These are phyloP conservation scores for Glaucidium brasilianum DNA, from an alignment of 2,113 vertebrate species.

Conservation along the genomic window DNA sequence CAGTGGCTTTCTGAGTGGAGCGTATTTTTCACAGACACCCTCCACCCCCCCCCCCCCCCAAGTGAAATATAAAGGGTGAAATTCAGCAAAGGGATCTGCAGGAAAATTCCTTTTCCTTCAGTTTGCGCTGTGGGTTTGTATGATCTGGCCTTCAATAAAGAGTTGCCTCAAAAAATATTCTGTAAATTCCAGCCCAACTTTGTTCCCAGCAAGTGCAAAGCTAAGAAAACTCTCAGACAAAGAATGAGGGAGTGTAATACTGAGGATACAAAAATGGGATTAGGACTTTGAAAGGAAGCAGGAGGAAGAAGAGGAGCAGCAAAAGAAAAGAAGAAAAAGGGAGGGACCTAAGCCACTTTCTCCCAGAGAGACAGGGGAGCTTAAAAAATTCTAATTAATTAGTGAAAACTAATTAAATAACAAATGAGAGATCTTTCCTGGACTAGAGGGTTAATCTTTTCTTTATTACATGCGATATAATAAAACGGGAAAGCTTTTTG, in stretches of 20 bases:
- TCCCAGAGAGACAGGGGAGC: conserved; percentile 26
- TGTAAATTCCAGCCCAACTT: not conserved
- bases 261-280: conserved; percentile 55
- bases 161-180: not conserved
- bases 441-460: conserved; percentile 56
- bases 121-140: not conserved
- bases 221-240: conserved; percentile 29
- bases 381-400: conserved; percentile 65
- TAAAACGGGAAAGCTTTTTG: not conserved
- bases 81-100: not conserved
- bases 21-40: not conserved
- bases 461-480: conserved; percentile 38
- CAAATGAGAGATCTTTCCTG: conserved; percentile 3
- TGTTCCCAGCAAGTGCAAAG: conserved; percentile 32
- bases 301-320: conserved; percentile 26
- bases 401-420: conserved; percentile 65
- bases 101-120: not conserved
- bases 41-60: no score
- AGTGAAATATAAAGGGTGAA: not conserved
- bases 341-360: conserved; percentile 28
- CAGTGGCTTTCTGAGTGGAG: not conserved
- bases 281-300: conserved; percentile 42
- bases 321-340: conserved; percentile 40
- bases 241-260: not conserved
- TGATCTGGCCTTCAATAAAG: not conserved